Conservation (phyloP, 1,140 invertebrate species). For the Monomorium pharaonis region DNA sequence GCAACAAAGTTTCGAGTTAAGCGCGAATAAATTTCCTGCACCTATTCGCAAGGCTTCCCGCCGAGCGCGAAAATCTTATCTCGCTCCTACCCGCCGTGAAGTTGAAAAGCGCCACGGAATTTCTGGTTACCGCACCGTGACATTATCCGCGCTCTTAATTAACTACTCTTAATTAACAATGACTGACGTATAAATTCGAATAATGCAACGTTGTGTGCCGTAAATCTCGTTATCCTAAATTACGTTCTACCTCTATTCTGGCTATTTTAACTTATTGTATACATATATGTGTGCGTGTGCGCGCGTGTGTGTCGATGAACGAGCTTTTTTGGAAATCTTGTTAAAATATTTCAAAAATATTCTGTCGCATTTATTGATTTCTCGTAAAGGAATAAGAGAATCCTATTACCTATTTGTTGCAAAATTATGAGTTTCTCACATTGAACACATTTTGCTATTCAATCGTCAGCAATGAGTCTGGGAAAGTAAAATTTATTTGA, state of each 20-base stretch:
- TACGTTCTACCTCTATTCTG: background rate
- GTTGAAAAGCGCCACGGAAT: conserved; percentile 39
- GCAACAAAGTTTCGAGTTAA: conserved; percentile 15
- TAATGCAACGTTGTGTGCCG: conserved; percentile 6
- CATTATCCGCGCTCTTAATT: conserved; percentile 46
- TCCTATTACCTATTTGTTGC: background rate
- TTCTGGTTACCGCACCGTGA: conserved; percentile 16
- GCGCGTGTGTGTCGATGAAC: background rate
- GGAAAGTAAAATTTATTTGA: background rate
- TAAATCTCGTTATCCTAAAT: conserved; percentile 21
- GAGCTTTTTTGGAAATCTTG: background rate
- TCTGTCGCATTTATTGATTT: background rate
- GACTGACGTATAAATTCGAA: conserved; percentile 20
- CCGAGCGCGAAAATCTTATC: conserved; percentile 9
- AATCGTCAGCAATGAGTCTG: background rate
- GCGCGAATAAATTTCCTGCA: conserved; percentile 21
- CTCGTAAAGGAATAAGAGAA: background rate
- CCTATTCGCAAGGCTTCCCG: background rate
- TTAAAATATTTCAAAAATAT: too few species aligned
- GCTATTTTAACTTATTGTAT: background rate
- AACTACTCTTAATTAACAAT: conserved; percentile 35
- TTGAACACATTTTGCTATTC: background rate
- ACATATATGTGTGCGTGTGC: background rate
- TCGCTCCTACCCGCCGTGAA: background rate
- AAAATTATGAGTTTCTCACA: background rate